Percentiles rank a stretch among this genome's conserved stretches.
Conservation (phyloP, 2,888 invertebrate genomes). For the Tenthredo scrophulariae region DNA sequence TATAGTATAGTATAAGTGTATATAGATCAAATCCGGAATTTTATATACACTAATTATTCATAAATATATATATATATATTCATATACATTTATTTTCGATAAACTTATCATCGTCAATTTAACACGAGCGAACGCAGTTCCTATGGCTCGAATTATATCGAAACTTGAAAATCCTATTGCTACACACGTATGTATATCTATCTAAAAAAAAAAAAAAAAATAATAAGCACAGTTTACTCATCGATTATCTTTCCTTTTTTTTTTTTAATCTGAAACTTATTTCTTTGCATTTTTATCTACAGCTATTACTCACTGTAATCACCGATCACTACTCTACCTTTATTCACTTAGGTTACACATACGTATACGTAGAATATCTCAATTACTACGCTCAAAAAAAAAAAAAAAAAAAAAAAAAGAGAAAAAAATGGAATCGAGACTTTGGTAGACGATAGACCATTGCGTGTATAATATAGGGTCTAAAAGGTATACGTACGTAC, state of each 20-base stretch:
- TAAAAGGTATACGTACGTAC: neutral
- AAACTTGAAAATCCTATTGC: too few species aligned
- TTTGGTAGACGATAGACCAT: too few species aligned
- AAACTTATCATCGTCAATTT: too few species aligned
- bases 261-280: neutral
- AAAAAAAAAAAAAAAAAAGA: neutral
- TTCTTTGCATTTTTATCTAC: neutral
- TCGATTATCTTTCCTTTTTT: neutral
- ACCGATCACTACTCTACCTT: neutral
- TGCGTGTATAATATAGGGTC: too few species aligned
- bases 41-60: too few species aligned
- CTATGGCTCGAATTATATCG: too few species aligned
- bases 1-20: too few species aligned
- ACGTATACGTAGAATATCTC: neutral
- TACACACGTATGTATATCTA: neutral
- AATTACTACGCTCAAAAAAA: neutral
- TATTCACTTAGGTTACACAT: neutral
- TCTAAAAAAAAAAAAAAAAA: neutral
- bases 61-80: too few species aligned
- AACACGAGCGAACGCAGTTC: too few species aligned
- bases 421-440: too few species aligned
- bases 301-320: slow-evolving; percentile 2
- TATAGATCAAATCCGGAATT: too few species aligned
- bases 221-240: neutral
- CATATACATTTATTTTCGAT: too few species aligned